Evolutionary conservation across 2,797 vertebrate genomes (phyloP).

Genomic region (Sardinella longiceps): DNA sequence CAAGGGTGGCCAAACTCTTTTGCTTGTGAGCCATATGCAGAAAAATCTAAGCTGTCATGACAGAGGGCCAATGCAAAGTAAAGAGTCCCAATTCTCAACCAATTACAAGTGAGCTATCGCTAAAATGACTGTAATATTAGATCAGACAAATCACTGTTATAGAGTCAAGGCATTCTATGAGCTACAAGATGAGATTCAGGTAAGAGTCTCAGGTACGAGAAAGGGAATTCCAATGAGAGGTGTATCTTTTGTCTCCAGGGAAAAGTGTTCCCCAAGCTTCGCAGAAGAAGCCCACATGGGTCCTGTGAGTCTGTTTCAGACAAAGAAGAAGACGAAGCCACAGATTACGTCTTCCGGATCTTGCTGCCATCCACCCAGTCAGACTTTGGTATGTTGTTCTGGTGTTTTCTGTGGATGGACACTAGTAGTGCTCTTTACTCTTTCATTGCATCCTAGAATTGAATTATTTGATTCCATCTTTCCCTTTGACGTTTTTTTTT

Average conservation of each 20-base stretch:
- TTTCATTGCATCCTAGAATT: background rate
- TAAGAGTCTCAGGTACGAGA: background rate
- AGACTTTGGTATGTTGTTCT: slow-evolving; percentile 85
- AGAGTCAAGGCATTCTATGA: background rate
- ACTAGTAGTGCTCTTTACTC: background rate
- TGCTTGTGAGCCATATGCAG: no score
- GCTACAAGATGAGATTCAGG: background rate
- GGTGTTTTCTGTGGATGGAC: background rate
- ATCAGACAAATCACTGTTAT: no score
- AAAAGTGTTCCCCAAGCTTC: slow-evolving; percentile 94
- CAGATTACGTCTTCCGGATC: slow-evolving; percentile 96
- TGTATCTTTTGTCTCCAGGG: slow-evolving; percentile 72
- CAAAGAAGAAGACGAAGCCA: slow-evolving; percentile 96
- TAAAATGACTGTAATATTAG: no score
- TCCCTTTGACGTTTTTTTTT: slow-evolving; percentile 41
- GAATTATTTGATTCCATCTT: slow-evolving; percentile 17
- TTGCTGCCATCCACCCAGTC: slow-evolving; percentile 89
- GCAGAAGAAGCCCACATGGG: slow-evolving; percentile 89
- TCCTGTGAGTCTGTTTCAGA: slow-evolving; percentile 91
- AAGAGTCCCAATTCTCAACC: no score
- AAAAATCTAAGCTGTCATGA: no score
- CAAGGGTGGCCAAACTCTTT: no score
- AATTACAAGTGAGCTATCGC: no score
- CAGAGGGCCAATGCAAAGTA: no score
- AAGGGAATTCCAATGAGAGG: background rate